These are phyloP conservation scores for Pachyramphus minor DNA, from an alignment of 2,113 vertebrate genomes.

Conservation along the genomic window DNA sequence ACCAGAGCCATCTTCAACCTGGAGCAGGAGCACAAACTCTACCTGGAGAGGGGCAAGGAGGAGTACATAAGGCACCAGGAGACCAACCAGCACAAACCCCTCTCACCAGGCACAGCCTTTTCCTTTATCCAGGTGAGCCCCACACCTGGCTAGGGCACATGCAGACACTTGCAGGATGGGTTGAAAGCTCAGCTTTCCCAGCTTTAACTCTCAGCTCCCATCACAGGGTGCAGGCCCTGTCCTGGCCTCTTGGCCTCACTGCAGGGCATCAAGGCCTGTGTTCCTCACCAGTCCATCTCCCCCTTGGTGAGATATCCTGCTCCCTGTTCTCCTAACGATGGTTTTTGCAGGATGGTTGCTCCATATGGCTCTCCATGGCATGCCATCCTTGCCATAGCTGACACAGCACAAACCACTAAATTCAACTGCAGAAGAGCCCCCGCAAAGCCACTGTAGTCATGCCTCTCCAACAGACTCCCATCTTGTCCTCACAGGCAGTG, in stretches of 20 bases:
- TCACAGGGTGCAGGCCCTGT: accelerated
- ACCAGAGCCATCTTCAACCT: conserved; percentile 70
- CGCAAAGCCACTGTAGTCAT: background rate
- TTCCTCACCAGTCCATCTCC: background rate
- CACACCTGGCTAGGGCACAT: background rate
- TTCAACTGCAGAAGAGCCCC: background rate
- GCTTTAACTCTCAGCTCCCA: background rate
- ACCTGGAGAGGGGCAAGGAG: conserved; percentile 58
- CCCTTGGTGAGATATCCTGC: accelerated
- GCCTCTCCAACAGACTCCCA: background rate
- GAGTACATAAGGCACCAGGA: conserved; percentile 39
- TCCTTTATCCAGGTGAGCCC: conserved; percentile 68
- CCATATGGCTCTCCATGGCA: background rate
- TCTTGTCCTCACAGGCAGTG: conserved; percentile 54
- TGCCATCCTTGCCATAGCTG: background rate
- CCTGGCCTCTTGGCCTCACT: background rate
- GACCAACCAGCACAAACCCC: conserved; percentile 33
- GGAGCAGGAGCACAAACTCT: conserved; percentile 55
- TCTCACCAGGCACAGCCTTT: conserved; percentile 62
- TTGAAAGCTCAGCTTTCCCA: background rate
- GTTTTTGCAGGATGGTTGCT: background rate
- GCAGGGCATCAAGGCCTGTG: background rate
- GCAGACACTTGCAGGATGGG: background rate
- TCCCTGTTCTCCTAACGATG: background rate
- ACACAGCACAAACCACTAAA: background rate